Base-by-base conservation (phyloP, 2,797 vertebrate species). In the Propithecus deckenii region DNA sequence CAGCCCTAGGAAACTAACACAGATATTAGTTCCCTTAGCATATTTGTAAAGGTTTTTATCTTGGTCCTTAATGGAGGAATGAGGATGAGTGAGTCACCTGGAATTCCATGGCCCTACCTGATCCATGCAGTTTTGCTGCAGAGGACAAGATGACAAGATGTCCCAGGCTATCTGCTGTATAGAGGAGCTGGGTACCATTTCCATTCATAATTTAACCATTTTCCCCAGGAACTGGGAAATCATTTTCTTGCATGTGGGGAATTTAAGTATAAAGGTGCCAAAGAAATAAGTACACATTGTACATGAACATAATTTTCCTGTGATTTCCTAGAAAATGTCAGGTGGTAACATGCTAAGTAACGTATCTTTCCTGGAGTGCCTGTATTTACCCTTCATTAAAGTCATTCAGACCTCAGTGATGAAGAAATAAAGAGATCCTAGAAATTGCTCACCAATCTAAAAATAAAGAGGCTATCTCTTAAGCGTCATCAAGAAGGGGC, bases 391-490 rank as follows among this genome's bases (percentile, higher is more conserved):
- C 71, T 86, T 95, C 18, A 11, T 43, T 65, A 14, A 75, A 88
- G 96, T 41, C 57, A 85, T 71, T 92, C 30, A 71, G 72, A 61
- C 52, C 32, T 30, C 38, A 8, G 7, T 12, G 32, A 50, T 11
- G 25, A 91, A 72, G 80, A 59, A 95, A 76, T 2, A 41, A 63
- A 95, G 46, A 78, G 86, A 57, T 38, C 30, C 63, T 75, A 83
- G 84, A 87, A 81, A 89, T 85, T 74, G 71, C 85, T 92, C 87
- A 72, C 61, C 5, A 3, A 50, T 41, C 94, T 95, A 93, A 96
- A 98, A 95, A 93, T 95, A 97, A 75, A 52, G 57, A 65, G 43
- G 76, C 79, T 92, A 92, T 89, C 55, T 25, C n/a, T 11, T 22
- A 46, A 41, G n/a, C 18, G 30, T 48, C 88, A 89, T 41, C 18